These are phyloP conservation scores for Drosophila longiperda DNA, from an alignment of 2,888 invertebrate species.

Conservation along the genomic window DNA sequence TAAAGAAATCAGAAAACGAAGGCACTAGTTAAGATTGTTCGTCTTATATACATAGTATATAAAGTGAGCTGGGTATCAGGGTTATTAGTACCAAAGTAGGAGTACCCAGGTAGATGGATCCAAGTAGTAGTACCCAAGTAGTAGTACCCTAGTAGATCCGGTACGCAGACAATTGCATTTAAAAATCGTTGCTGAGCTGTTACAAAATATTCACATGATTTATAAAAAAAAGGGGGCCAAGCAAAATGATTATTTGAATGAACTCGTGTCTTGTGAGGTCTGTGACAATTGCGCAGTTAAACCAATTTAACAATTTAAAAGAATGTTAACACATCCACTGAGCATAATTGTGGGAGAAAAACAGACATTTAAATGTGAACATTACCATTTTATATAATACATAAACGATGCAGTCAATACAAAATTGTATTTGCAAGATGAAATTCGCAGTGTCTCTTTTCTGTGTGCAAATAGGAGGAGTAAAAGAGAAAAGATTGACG, in stretches of 20 bases:
- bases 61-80: neutral
- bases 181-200: constrained; percentile 36
- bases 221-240: constrained; percentile 48
- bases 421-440: neutral
- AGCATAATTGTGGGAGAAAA: constrained; percentile 52
- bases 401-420: neutral
- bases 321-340: constrained; percentile 34
- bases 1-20: neutral
- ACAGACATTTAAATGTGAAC: neutral
- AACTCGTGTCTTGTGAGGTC: constrained; percentile 31
- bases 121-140: neutral
- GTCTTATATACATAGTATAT: neutral
- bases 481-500: neutral
- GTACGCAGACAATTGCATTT: constrained; percentile 48
- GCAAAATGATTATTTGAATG: constrained; percentile 34
- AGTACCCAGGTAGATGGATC: neutral
- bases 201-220: constrained; percentile 58
- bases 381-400: neutral
- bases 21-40: neutral
- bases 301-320: constrained; percentile 29
- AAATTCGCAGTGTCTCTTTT: neutral
- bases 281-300: constrained; percentile 45
- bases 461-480: neutral
- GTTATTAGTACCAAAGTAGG: too few species aligned
- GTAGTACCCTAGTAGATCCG: constrained; percentile 10